Evolutionary conservation across 2,888 invertebrate species (phyloP).

Genomic region (Morpho deidamia): DNA sequence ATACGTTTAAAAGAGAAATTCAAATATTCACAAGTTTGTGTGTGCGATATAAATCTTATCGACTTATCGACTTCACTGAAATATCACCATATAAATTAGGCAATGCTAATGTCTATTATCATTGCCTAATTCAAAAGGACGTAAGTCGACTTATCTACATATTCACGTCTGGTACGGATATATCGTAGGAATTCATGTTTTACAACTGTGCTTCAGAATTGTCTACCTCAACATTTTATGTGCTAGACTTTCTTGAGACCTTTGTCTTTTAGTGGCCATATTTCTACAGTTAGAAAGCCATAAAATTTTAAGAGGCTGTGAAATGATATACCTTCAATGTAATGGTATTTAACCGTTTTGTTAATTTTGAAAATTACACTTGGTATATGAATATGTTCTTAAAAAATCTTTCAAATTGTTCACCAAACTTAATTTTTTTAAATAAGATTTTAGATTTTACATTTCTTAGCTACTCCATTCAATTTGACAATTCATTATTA

Average conservation of each 20-base stretch:
- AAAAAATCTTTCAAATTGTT: too few relatives aligned
- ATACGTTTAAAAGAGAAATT: too few relatives aligned
- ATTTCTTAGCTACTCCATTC: too few relatives aligned
- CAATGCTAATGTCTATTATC: too few relatives aligned
- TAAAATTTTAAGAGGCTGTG: constrained; percentile 27
- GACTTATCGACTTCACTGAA: constrained; percentile 21
- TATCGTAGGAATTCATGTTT: not conserved
- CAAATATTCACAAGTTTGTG: too few relatives aligned
- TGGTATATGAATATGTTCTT: too few relatives aligned
- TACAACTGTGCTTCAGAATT: constrained; percentile 12
- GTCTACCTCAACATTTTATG: constrained; percentile 31
- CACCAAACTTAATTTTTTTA: too few relatives aligned
- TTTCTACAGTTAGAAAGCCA: constrained; percentile 18
- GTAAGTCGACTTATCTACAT: too few relatives aligned
- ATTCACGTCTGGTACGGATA: too few relatives aligned
- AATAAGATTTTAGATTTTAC: too few relatives aligned
- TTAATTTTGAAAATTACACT: not conserved
- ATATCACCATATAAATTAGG: constrained; percentile 6
- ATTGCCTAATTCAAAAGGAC: too few relatives aligned
- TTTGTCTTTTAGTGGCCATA: constrained; percentile 27
- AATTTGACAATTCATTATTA: too few relatives aligned
- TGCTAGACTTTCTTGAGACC: constrained; percentile 22
- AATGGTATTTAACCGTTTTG: not conserved
- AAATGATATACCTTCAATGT: not conserved
- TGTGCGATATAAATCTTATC: constrained; percentile 37